These are phyloP conservation scores for Marmota monax DNA, from an alignment of 2,113 vertebrate species.

Conservation along the genomic window DNA sequence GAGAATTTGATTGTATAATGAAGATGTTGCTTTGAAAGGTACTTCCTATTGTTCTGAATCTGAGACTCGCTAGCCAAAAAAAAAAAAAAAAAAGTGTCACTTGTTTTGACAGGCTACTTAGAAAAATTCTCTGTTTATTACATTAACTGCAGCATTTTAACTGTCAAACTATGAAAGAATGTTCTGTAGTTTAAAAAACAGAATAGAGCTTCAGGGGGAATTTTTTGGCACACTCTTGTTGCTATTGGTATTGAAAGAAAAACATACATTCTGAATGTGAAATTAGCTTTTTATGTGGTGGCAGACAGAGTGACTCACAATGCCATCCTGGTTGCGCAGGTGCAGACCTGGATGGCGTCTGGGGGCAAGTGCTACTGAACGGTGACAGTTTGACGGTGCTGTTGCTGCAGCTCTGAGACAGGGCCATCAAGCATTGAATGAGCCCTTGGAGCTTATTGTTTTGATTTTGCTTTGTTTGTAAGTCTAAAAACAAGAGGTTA, in stretches of 20 bases:
- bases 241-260: slow-evolving; percentile 85
- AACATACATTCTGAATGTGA: slow-evolving; percentile 87
- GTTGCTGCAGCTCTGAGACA: slow-evolving; percentile 49
- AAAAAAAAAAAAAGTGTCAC: slow-evolving; percentile 89
- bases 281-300: slow-evolving; percentile 87
- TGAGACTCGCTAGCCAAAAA: slow-evolving; percentile 88
- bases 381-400: slow-evolving; percentile 76
- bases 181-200: slow-evolving; percentile 91
- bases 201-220: slow-evolving; percentile 87
- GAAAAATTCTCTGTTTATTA: slow-evolving; percentile 92
- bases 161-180: slow-evolving; percentile 92
- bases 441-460: slow-evolving; percentile 71
- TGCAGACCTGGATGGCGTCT: slow-evolving; percentile 81
- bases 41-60: slow-evolving; percentile 90
- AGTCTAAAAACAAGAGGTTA: slow-evolving; percentile 68
- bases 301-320: slow-evolving; percentile 84
- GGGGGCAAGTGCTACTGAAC: slow-evolving; percentile 74
- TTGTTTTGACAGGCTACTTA: slow-evolving; percentile 91
- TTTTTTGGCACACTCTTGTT: slow-evolving; percentile 90
- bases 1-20: slow-evolving; percentile 91
- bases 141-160: slow-evolving; percentile 92
- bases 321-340: slow-evolving; percentile 79
- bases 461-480: slow-evolving; percentile 79
- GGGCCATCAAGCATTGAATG: slow-evolving; percentile 73
- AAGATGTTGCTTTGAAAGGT: slow-evolving; percentile 91